Percentiles rank a stretch among this genome's conserved stretches.
Evolutionary conservation across 2,797 vertebrate species (phyloP).

Genomic region (Limosa lapponica): DNA sequence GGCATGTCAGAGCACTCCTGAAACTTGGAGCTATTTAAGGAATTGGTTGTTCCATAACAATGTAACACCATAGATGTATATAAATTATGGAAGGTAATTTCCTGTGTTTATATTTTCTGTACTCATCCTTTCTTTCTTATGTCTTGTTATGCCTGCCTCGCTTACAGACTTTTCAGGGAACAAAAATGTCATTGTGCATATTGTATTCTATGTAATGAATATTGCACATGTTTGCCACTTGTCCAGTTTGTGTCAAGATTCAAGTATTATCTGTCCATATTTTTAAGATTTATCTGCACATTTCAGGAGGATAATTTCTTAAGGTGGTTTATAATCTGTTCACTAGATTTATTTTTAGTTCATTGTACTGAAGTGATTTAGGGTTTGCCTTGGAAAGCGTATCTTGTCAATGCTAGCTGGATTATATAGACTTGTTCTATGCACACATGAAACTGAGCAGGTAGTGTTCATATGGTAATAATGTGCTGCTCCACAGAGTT

Average conservation of each 20-base stretch:
- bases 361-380: background rate
- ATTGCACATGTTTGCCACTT: rapidly evolving
- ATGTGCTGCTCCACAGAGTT: background rate
- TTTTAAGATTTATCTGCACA: background rate
- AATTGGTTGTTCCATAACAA: background rate
- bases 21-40: background rate
- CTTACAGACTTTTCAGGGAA: background rate
- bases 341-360: background rate
- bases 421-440: background rate
- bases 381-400: background rate
- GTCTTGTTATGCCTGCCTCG: background rate
- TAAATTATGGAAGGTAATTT: background rate
- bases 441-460: background rate
- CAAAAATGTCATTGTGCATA: background rate
- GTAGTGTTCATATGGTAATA: background rate
- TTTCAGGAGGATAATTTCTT: background rate
- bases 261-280: background rate
- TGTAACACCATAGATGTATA: rapidly evolving
- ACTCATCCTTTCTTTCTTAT: background rate
- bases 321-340: background rate
- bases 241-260: background rate
- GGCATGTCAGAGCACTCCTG: rapidly evolving
- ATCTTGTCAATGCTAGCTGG: background rate
- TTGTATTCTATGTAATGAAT: background rate
- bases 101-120: background rate